Percentiles rank a stretch among this genome's conserved stretches.
phyloP scores from a whole-genome alignment of 2,113 vertebrate species.

The Hydropotes inermis region DNA sequence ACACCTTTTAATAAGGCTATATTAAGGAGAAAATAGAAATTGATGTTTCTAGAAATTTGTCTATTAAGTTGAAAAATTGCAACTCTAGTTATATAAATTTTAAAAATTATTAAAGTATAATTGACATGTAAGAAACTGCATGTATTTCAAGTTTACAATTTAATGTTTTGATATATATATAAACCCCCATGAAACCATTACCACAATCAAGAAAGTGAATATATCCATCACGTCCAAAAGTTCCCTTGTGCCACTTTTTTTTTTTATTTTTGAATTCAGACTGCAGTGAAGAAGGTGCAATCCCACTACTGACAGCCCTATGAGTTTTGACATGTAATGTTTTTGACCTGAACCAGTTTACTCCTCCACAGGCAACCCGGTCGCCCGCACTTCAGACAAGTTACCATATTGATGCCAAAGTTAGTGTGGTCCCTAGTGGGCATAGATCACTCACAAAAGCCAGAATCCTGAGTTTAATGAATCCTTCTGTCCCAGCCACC shows the following conservation, averaged over 20 bases:
- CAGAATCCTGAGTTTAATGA: slow-evolving; percentile 77
- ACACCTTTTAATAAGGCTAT: neutral
- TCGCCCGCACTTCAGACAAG: slow-evolving; percentile 58
- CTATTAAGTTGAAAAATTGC: neutral
- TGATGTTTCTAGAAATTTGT: neutral
- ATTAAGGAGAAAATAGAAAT: neutral
- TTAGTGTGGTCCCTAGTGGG: slow-evolving; percentile 71
- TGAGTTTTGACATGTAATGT: slow-evolving; percentile 83
- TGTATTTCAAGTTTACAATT: neutral
- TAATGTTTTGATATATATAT: neutral
- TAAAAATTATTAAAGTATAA: neutral
- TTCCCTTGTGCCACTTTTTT: neutral
- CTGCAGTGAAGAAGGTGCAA: slow-evolving; percentile 74
- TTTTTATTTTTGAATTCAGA: slow-evolving; percentile 22
- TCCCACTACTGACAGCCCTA: slow-evolving; percentile 76
- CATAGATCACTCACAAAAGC: slow-evolving; percentile 70
- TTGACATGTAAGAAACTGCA: neutral
- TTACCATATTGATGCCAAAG: slow-evolving; percentile 51
- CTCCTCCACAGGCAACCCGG: slow-evolving; percentile 79
- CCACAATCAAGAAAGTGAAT: neutral
- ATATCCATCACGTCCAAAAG: neutral
- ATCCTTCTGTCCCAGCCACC: slow-evolving; percentile 76
- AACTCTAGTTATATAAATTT: neutral
- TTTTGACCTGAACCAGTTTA: slow-evolving; percentile 81
- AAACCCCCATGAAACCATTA: neutral